Base-by-base conservation (phyloP, 92 coral and sea anemone species). In the Epizoanthus scotinus region DNA sequence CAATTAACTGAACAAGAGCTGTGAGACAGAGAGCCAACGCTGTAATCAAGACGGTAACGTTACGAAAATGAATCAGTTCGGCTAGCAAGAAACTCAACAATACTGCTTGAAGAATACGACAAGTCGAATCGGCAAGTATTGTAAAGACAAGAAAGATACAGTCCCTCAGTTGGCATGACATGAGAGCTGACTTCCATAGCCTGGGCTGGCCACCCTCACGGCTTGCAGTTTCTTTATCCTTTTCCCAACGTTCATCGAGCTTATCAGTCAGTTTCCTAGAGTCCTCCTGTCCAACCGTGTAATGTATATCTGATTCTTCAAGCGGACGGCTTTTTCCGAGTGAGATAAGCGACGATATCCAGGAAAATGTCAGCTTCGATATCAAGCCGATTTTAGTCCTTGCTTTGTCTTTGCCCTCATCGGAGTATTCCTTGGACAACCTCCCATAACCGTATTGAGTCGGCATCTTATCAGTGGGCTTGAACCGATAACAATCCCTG, bases 31-130 rank as follows among this genome's bases (percentile, higher is more conserved):
- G 78, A 49, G 63, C 31, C n/a, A 71, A 27, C 27, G 78, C 78
- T 26, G 24, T 71, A 24, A 50, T 9, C 78, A 59, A 71, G 52
- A 71, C 57, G 27, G 63, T 53, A 53, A 53, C 63, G 8, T 26
- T 25, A 26, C 61, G 28, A 53, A 50, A 52, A 26, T 53, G 62
- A 50, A 50, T 10, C 59, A 71, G 27, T 2, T 71, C 78, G 31
- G 42, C n/a, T 21, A 71, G 78, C 59, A 50, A 17, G 59, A 71
- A 71, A 50, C 78, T 71, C 58, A 71, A 14, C 38, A 71, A 19
- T 19, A 71, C 62, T 22, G 78, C 78, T 53, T 71, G 78, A 50
- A 71, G 62, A 50, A 71, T 71, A 38, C 78, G 78, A 28, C 78
- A 71, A 24, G 78, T 53, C 78, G 78, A 71, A 49, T 71, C 78